Base-by-base conservation (phyloP, 2,888 invertebrate species). In the Drosophila birchii region DNA sequence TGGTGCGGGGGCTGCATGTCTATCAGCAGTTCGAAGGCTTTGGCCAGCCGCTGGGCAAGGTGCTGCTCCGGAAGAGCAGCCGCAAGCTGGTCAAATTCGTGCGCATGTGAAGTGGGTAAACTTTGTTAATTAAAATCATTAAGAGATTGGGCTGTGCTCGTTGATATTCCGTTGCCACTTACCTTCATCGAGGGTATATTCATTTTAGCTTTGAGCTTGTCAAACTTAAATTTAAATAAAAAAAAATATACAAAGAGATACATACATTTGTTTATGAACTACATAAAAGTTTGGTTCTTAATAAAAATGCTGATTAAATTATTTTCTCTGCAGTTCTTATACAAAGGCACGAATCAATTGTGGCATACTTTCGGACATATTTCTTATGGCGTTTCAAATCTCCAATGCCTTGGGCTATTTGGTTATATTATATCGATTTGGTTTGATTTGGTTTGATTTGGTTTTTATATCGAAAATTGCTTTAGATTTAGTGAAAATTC, bases 1-100 rank as follows among this genome's bases (percentile, higher is more conserved):
- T 95, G 75, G 93, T 96, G 2, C 93, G 95, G 9, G 96, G 96
- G 0, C 91, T 94, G 55, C 93, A 94, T 43, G 94, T 96, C 69
- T 96, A 93, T 86, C 90, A 91, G 75, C 88, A 92, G 41, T 91
- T 90, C 71, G 91, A 92, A 70, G 88, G 88, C 4, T 93, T 92
- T 64, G 92, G 92, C 5, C 92, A 92, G 60, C 92, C 93, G 11
- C 77, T 92, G 38, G 93, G 93, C 29, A 92, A 91, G 78, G 87
- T 92, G 11, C 78, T 93, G 32, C 69, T 92, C 2, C 87, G 90
- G 34, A 92, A 91, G 76, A 90, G 82, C 67, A 79, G 74, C 36
- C 91, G 88, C 39, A 92, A 92, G 74, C 69, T 92, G 71, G 92
- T 92, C n/a, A 91, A 92, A 79, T 92, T 92, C 81, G 87, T 90